phyloP scores from a whole-genome alignment of 2,113 vertebrate species.

The Coptodon rendalli region DNA sequence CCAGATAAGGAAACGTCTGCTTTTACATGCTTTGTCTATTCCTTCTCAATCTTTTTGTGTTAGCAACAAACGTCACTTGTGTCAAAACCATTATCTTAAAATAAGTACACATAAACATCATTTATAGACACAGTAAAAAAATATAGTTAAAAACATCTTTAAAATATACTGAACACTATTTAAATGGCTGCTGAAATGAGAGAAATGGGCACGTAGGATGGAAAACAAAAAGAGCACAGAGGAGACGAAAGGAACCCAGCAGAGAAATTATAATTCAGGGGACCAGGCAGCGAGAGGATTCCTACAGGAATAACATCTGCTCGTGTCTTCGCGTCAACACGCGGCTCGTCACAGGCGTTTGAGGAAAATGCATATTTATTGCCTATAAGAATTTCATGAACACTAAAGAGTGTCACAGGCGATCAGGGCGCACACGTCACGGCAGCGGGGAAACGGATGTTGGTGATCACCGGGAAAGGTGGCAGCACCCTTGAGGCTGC shows the following conservation, averaged over 20 bases:
- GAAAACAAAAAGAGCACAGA: neutral
- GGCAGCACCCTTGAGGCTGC: conserved; percentile 51
- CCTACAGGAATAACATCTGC: conserved; percentile 71
- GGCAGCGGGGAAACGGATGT: conserved; percentile 51
- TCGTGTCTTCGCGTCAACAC: conserved; percentile 41
- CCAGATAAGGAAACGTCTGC: neutral
- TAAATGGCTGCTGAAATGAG: neutral
- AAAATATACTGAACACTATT: neutral
- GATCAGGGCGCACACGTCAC: conserved; percentile 46
- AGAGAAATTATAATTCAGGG: conserved; percentile 46
- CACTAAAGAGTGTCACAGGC: conserved; percentile 64
- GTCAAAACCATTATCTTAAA: neutral
- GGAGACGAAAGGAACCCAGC: neutral
- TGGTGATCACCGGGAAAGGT: conserved; percentile 43
- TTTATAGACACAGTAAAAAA: neutral
- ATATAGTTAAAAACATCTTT: neutral
- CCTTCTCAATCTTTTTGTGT: neutral
- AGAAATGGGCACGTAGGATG: neutral
- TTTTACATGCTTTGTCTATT: neutral
- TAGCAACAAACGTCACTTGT: neutral
- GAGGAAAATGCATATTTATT: conserved; percentile 70
- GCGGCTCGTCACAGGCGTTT: conserved; percentile 35
- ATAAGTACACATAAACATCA: neutral
- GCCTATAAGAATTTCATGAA: conserved; percentile 69
- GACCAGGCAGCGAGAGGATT: conserved; percentile 1